These are phyloP conservation scores for Gryon sp. DNA, from an alignment of 1,140 invertebrate species.

Conservation along the genomic window DNA sequence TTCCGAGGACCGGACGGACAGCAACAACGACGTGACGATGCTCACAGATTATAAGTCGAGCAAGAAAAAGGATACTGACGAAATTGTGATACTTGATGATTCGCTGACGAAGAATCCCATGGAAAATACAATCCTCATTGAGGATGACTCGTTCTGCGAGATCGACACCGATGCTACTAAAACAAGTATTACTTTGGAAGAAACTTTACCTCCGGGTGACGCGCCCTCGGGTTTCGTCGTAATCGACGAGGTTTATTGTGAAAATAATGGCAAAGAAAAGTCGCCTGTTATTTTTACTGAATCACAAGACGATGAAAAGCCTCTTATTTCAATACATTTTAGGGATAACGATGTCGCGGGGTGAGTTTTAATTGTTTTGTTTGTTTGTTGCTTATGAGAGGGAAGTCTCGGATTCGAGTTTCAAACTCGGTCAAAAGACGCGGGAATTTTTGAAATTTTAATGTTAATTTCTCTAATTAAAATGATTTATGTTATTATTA, in stretches of 20 bases:
- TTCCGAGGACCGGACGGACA: not conserved
- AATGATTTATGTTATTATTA: not conserved
- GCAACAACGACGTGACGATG: constrained; percentile 16
- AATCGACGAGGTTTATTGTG: constrained; percentile 60
- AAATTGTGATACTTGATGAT: not conserved
- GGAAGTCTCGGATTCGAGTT: not conserved
- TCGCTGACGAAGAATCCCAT: not conserved
- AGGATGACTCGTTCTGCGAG: not conserved
- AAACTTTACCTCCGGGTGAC: constrained; percentile 63
- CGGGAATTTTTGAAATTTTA: too few species aligned
- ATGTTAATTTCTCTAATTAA: too few species aligned
- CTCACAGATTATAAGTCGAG: not conserved
- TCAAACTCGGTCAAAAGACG: too few species aligned
- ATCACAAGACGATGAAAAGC: constrained; percentile 1
- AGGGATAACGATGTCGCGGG: constrained; percentile 64
- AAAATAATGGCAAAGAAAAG: not conserved
- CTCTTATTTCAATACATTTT: constrained; percentile 69
- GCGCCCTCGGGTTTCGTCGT: constrained; percentile 65
- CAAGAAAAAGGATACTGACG: not conserved
- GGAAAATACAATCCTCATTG: too few species aligned
- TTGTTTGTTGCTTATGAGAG: not conserved
- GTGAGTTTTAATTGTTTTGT: constrained; percentile 54
- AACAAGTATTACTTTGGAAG: constrained; percentile 40
- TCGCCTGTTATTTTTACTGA: too few species aligned
- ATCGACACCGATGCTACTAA: not conserved